Base-by-base conservation (phyloP, 2,797 vertebrate species). In the Tauraco hartlaubi region DNA sequence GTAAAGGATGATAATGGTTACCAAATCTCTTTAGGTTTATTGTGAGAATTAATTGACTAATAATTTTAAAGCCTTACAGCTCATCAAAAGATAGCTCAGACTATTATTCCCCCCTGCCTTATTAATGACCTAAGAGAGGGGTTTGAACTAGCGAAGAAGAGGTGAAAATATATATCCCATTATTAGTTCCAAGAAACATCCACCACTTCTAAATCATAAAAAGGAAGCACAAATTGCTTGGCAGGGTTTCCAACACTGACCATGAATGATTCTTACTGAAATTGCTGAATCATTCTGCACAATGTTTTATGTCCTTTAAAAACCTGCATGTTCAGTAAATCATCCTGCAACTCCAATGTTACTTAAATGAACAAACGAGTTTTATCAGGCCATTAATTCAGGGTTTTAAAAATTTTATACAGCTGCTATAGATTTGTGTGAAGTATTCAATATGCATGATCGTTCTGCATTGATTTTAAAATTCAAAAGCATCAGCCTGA, bases 401-500 rank as follows among this genome's bases (percentile, higher is more conserved):
- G 51, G 35, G 87, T 95, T 84, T 90, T 77, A 73, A 94, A 90
- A 90, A 33, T 63, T 96, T 78, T 89, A 87, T 91, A 52, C 9
- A 35, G 7, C 33, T 39, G 81, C 75, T 85, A 54, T 69, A 95
- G 94, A 75, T 71, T 96, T 88, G 29, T 80, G 80, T 23, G 2
- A 97, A 96, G 51, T 68, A 81, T 85, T 93, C 77, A 68, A 78
- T 96, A 91, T 91, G 49, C 39, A 67, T 81, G 85, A 89, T 94
- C 68, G 94, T 96, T 93, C 73, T 58, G 46, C 87, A 94, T 23
- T 88, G 83, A 91, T 95, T 96, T 96, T 93, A 93, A 96, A 97
- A 94, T 96, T 93, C 80, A 69, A 20, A 97, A 88, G 29, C 48
- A 58, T 62, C 31, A 75, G 21, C 48, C 74, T 72, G 74, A 71